Evolutionary conservation across 2,113 vertebrate genomes (phyloP), one percentile per base, ranked within the genome.

Genomic region (Eurypyga helias): DNA sequence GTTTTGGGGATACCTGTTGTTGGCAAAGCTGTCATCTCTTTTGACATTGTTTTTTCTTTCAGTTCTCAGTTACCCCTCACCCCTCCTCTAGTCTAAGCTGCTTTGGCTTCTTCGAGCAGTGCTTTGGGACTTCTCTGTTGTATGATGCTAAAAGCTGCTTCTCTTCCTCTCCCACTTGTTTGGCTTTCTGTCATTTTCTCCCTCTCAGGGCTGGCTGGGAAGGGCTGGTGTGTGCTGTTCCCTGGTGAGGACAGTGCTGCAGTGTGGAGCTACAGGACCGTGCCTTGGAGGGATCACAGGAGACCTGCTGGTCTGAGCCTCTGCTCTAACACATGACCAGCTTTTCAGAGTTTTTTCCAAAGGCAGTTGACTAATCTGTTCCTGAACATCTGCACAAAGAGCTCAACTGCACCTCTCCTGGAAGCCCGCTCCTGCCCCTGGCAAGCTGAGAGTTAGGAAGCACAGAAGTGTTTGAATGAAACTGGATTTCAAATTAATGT

Each of bases 241-340:
- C n/a, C n/a, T n/a, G n/a, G n/a, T n/a, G n/a, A n/a, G n/a, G n/a
- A n/a, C n/a, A n/a, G n/a, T n/a, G n/a, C n/a, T n/a, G n/a, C n/a
- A n/a, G n/a, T n/a, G 41, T 11, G 10, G 38, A 36, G 15, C 38
- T 70, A 48, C 34, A 9, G 11, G 3, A 1, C 1, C 1, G 0
- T 10, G 23, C 26, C 67, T 91, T 45, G 34, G 72, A 17, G 54
- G 45, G 46, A 4, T 52, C 24, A 23, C 41, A 69, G 58, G 11
- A 72, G 52, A 70, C 18, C 34, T n/a, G 36, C 33, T 49, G 36
- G 29, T 23, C 80, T 55, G 41, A 28, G 52, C 8, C n/a, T 54
- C 43, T 60, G 48, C 4, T 1, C 69, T 31, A 6, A 33, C 62
- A 62, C 51, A 25, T 0, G 1, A 8, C 18, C 43, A 45, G 46